Conservation (phyloP, 2,113 vertebrate genomes). For the Dascyllus trimaculatus region DNA sequence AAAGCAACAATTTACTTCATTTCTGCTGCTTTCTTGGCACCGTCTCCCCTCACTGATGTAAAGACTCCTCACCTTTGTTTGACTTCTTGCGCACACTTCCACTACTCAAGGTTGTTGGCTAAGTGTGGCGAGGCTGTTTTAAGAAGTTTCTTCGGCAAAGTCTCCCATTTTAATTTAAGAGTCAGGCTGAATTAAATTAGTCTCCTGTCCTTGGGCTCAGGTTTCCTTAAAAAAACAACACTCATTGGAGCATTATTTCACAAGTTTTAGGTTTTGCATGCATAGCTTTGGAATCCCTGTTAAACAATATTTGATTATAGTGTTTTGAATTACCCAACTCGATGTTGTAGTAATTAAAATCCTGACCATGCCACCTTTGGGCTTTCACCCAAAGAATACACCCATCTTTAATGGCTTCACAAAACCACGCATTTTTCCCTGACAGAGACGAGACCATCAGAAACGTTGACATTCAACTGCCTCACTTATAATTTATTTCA, state of each 20-base stretch:
- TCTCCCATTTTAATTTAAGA: constrained; percentile 42
- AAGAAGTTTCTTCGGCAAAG: constrained; percentile 52
- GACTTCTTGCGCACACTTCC: constrained; percentile 30
- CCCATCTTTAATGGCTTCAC: no score
- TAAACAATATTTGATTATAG: not conserved
- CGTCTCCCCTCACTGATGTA: constrained; percentile 50
- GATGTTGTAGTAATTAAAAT: no score
- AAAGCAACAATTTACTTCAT: constrained; percentile 68
- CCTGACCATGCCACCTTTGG: no score
- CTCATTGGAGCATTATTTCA: constrained; percentile 22
- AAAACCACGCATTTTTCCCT: no score
- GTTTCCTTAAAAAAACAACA: constrained; percentile 6
- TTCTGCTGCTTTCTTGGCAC: constrained; percentile 58
- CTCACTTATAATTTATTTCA: no score
- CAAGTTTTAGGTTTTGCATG: constrained; percentile 8
- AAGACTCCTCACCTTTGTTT: constrained; percentile 67
- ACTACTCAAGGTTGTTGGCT: constrained; percentile 63
- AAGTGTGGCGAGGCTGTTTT: constrained; percentile 32
- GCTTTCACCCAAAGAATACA: no score
- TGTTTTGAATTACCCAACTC: no score
- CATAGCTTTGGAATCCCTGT: not conserved
- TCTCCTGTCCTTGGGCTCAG: constrained; percentile 62
- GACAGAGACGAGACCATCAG: no score
- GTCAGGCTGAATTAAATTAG: constrained; percentile 46
- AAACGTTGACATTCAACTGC: no score